These are phyloP conservation scores for Oryzias melastigma DNA, from an alignment of 2,113 vertebrate species.

Conservation along the genomic window DNA sequence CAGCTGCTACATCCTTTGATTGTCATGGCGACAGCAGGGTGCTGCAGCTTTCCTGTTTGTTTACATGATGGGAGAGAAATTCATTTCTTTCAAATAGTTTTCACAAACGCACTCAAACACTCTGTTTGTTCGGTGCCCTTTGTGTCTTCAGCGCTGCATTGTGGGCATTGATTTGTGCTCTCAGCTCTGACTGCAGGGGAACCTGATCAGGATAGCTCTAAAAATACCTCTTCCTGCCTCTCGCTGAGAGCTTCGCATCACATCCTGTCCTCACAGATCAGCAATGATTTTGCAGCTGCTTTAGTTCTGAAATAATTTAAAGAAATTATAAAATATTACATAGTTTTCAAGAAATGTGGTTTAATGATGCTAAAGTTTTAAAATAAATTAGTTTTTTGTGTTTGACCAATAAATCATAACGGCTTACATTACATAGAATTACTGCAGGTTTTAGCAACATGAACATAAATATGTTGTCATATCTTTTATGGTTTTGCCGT, in stretches of 20 bases:
- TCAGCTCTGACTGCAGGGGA: conserved; percentile 48
- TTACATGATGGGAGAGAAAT: too few relatives aligned
- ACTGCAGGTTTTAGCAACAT: background rate
- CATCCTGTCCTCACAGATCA: conserved; percentile 63
- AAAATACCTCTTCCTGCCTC: conserved; percentile 70
- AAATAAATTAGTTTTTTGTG: too few relatives aligned
- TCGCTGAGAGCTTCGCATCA: conserved; percentile 59
- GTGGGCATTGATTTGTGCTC: conserved; percentile 24
- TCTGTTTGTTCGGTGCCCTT: conserved; percentile 2
- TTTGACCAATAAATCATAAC: too few relatives aligned
- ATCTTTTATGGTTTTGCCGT: too few relatives aligned
- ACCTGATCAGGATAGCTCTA: conserved; percentile 58
- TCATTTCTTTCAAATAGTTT: too few relatives aligned
- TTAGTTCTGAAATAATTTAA: too few relatives aligned
- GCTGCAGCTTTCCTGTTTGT: conserved; percentile 6
- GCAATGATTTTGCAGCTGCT: conserved; percentile 8
- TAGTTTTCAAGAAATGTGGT: too few relatives aligned
- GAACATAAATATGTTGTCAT: too few relatives aligned
- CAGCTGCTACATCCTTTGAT: conserved; percentile 34
- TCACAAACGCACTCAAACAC: too few relatives aligned
- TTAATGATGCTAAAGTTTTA: too few relatives aligned
- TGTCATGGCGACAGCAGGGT: conserved; percentile 64
- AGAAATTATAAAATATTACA: too few relatives aligned
- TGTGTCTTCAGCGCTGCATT: conserved; percentile 39
- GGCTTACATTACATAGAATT: background rate